These are phyloP conservation scores for Percopsis omiscomaycus DNA, from an alignment of 2,797 vertebrate species.

Conservation along the genomic window DNA sequence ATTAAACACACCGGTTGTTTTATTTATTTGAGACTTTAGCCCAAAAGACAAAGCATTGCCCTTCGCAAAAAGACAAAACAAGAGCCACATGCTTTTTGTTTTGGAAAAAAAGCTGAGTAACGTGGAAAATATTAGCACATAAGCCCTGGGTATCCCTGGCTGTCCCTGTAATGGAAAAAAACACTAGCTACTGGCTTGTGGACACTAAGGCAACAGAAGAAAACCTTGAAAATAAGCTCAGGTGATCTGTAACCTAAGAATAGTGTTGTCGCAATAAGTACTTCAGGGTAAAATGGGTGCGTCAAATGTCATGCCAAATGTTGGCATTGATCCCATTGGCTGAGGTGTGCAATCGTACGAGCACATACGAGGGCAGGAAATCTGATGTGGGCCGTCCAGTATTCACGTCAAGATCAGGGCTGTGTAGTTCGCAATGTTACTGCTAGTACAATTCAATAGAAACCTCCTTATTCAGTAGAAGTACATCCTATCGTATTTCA, in stretches of 20 bases:
- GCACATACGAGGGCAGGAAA: slow-evolving; percentile 32
- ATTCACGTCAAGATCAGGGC: slow-evolving; percentile 29
- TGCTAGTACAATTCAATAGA: not conserved
- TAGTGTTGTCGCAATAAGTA: slow-evolving; percentile 47
- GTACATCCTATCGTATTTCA: too few species aligned
- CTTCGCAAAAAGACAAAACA: slow-evolving; percentile 24
- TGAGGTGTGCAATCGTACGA: slow-evolving; percentile 35
- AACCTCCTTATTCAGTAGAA: not conserved
- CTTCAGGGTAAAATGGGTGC: slow-evolving; percentile 27
- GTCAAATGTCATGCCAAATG: slow-evolving; percentile 12
- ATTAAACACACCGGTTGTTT: slow-evolving; percentile 36
- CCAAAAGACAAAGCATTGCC: slow-evolving; percentile 30
- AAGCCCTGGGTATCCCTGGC: slow-evolving; percentile 14
- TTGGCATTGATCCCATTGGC: slow-evolving; percentile 41
- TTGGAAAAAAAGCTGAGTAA: slow-evolving; percentile 12
- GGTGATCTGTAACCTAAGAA: slow-evolving; percentile 33
- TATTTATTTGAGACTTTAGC: slow-evolving; percentile 14
- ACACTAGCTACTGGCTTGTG: not conserved
- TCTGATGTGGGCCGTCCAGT: slow-evolving; percentile 22
- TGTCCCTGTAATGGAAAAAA: slow-evolving; percentile 4
- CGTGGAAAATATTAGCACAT: slow-evolving; percentile 21
- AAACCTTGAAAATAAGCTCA: slow-evolving; percentile 8
- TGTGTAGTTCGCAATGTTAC: not conserved
- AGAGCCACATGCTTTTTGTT: slow-evolving; percentile 42
- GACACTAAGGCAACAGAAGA: not conserved